Base-by-base conservation (phyloP, 2,888 invertebrate species). In the Acanthacorydalis orientalis region DNA sequence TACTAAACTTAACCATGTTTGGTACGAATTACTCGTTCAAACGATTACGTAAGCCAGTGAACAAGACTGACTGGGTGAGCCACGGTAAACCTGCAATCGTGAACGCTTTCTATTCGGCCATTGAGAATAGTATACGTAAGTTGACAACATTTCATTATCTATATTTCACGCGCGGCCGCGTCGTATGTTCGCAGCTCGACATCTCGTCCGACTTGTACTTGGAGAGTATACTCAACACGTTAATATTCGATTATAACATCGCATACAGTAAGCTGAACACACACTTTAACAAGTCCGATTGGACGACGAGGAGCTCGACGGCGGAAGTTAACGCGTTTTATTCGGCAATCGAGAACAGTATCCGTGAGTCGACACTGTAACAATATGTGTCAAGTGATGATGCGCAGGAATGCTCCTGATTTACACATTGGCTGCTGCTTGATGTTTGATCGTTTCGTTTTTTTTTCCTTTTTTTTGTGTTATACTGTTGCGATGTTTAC, bases 81-180 rank as follows among this genome's bases (percentile, higher is more conserved):
- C 88, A 88, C 62, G 85, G 87, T 46, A 74, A 83, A 43, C 86
- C 88, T 7, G 86, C 88, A 8, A 75, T 87, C 50, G 87, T 89
- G 49, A 88, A 89, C 61, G 88, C 88, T 2, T 89, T 82, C 68
- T 89, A 88, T 62, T 85, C 84, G 1, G 79, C 86, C 0, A 76
- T 86, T 47, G 87, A 88, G 65, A 89, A 89, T 64, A 85, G 85
- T 59, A 88, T 89, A 54, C 86, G 87, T 88, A 72, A 78, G 83
- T 77, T 23, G 14, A n/a, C 7, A 37, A n/a, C 37, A 37, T 37
- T 37, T 37, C 37, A 44, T 51, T 46, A 42, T 48, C 48, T 41
- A 44, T 52, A 11, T 47, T 38, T 43, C 43, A 43, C 38, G 10
- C 16, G 31, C 40, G 16, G 12, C n/a, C 31, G 23, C 16, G 16